Base-by-base conservation (phyloP, 2,797 vertebrate species). In the Carduelis carduelis region DNA sequence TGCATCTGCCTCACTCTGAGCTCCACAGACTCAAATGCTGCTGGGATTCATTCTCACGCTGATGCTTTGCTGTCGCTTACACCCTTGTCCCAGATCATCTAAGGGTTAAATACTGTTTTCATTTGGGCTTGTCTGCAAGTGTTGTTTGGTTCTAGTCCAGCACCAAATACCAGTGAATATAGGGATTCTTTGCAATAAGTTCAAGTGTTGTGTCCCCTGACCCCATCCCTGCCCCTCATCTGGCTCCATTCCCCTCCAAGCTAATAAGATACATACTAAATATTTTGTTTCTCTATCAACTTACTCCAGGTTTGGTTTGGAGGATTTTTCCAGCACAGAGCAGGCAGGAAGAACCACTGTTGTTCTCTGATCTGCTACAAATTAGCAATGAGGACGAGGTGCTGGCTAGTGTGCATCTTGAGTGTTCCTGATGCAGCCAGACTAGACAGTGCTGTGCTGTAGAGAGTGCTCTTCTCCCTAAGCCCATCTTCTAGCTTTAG, bases 181-280 rank as follows among this genome's bases (percentile, higher is more conserved):
- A 79, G 34, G 15, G 8, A 16, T 66, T 87, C 59, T 69, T 34
- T 37, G 24, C 46, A 19, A 7, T 23, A 20, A 64, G 32, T 35
- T 39, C 30, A 43, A 82, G 27, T 35, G 15, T 27, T 81, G 35
- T 52, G 3, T 6, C 22, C 4, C 8, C 2, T 4, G 12, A 5
- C 4, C 9, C 4, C 8, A 5, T 8, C 44, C 9, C 17, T 59
- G 10, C 26, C 39, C 30, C 15, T 44, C 3, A 55, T 7, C 5
- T 7, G 21, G 53, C 1, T 2, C 1, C 3, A 3, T 6, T 30
- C 2, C 2, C 2, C 1, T 41, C 16, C 37, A 47, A 61, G 24
- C 59, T 68, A 13, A 3, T 34, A 35, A 63, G 35, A 46, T 32
- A 10, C 20, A 7, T 21, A 50, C 5, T n/a, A 78, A 47, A 23